phyloP scores from a whole-genome alignment of 2,797 vertebrate species.

The Coilia nasus region DNA sequence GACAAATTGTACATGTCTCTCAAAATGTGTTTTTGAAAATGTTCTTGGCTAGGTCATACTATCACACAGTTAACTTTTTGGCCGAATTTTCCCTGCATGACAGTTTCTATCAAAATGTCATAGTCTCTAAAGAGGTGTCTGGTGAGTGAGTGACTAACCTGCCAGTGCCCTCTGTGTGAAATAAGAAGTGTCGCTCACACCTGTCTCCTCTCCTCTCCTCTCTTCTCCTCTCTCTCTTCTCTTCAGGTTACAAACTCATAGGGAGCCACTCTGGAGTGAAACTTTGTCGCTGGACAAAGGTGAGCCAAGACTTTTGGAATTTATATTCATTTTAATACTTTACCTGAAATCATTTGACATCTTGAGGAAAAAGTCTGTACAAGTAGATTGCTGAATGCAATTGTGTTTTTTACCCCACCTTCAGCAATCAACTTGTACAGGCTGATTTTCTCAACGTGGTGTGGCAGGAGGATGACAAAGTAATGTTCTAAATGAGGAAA shows the following conservation, averaged over 20 bases:
- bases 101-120: background rate
- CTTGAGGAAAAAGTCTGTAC: no score
- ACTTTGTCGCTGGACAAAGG: conserved; percentile 97
- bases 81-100: background rate
- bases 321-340: background rate
- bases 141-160: background rate
- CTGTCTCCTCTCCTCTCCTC: background rate
- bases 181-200: background rate
- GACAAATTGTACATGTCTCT: background rate
- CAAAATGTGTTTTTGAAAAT: background rate
- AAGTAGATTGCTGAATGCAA: background rate
- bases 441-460: background rate
- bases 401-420: no score
- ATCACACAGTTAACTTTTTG: background rate
- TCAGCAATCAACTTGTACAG: no score
- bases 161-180: background rate
- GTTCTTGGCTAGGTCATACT: background rate
- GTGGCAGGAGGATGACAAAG: no score
- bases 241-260: conserved; percentile 89
- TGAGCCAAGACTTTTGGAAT: conserved; percentile 58
- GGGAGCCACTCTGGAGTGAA: conserved; percentile 97
- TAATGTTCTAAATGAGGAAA: no score
- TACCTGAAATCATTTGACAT: no score
- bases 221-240: conserved; percentile 11
- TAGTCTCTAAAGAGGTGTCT: background rate